phyloP scores from a whole-genome alignment of 2,888 invertebrate species.

The Eupithecia abbreviata region DNA sequence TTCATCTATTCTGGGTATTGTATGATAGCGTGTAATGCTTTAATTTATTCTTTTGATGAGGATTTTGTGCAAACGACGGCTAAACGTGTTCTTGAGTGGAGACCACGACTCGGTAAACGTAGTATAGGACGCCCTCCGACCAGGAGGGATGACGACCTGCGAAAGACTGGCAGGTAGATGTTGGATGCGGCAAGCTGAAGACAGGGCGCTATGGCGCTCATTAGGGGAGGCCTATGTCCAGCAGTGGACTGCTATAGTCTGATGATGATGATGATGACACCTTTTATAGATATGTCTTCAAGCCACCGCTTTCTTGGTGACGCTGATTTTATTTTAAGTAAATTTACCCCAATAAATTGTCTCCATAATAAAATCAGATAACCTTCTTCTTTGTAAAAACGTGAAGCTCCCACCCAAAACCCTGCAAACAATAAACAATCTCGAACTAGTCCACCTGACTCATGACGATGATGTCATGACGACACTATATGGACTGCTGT shows the following conservation, averaged over 20 bases:
- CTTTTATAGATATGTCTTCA: background rate
- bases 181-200: too few relatives aligned
- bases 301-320: background rate
- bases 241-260: too few relatives aligned
- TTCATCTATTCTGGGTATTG: background rate
- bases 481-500: too few relatives aligned
- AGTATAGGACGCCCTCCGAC: too few relatives aligned
- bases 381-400: background rate
- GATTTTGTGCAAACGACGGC: background rate
- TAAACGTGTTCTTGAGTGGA: too few relatives aligned
- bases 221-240: too few relatives aligned
- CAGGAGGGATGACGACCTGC: too few relatives aligned
- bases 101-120: too few relatives aligned
- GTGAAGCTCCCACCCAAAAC: slow-evolving; percentile 4
- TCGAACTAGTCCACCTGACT: slow-evolving; percentile 11
- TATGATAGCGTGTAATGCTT: background rate
- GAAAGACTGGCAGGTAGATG: too few relatives aligned
- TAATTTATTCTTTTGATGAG: background rate
- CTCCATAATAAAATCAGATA: slow-evolving; percentile 2
- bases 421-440: slow-evolving; percentile 3
- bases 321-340: background rate
- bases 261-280: too few relatives aligned
- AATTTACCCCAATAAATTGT: background rate
- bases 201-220: too few relatives aligned
- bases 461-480: slow-evolving; percentile 14